Evolutionary conservation across 1,140 invertebrate species (phyloP), one percentile per base, ranked within the genome.

Genomic region (Agraylea sexmaculata): DNA sequence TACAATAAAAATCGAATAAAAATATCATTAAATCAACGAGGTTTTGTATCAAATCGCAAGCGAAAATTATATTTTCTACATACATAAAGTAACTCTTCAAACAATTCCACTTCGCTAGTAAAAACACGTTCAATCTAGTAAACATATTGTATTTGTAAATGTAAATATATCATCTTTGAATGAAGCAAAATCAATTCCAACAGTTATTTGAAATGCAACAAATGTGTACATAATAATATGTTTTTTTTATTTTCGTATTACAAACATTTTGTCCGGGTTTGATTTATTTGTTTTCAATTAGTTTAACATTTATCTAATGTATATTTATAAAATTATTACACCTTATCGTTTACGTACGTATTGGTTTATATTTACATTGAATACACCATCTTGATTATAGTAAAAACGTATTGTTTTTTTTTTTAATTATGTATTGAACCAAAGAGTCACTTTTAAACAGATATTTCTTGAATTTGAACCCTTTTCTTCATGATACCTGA

Each of bases 381-480:
- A 8, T 35, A 35, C 8, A 35, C 13, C n/a, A n/a, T n/a, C n/a
- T n/a, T n/a, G n/a, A n/a, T n/a, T n/a, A n/a, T n/a, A n/a, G n/a
- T n/a, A n/a, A n/a, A n/a, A n/a, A n/a, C n/a, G n/a, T n/a, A 35
- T 18, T 19, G 17, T 34, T 20, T 20, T 34, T 34, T 34, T 34
- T 34, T 34, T 34, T 34, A 17, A 34, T 34, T 34, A 34, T 34
- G 19, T 19, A 19, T 18, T 15, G 21, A 18, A 8, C 21, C 25
- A 3, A 15, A 16, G 11, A 17, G 15, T 34, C 18, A 15, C 46
- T 56, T 57, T 79, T 74, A 87, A 60, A 86, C 83, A 29, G 83
- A 86, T 66, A 87, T 87, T 58, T 87, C 83, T 60, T 86, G 83
- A 60, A 87, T 87, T 63, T 87, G 83, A 45, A 87, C 83, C 51